Evolutionary conservation across 2,888 invertebrate species (phyloP).

Genomic region (Lasioglossum lativentre): DNA sequence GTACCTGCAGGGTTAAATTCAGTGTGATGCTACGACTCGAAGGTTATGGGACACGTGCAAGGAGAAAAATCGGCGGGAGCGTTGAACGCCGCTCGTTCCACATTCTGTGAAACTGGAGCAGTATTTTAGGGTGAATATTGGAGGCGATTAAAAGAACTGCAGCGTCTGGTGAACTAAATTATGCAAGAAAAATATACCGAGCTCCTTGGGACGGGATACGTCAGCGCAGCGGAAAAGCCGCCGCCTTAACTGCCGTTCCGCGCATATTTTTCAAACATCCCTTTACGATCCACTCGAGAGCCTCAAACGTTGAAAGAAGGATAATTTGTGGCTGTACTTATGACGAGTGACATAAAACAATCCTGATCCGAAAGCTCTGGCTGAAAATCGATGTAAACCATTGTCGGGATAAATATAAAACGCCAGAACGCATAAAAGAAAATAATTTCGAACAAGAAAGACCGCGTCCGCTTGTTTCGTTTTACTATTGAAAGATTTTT

Average conservation of each 20-base stretch:
- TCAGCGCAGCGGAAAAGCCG: constrained; percentile 22
- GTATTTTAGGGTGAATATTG: constrained; percentile 63
- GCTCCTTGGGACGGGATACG: constrained; percentile 33
- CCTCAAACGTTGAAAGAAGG: constrained; percentile 35
- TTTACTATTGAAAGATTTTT: not conserved
- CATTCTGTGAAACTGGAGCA: constrained; percentile 60
- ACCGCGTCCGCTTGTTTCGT: not conserved
- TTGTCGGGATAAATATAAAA: not conserved
- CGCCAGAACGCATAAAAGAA: not conserved
- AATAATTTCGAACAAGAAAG: not conserved
- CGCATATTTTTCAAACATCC: constrained; percentile 54
- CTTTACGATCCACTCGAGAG: constrained; percentile 41
- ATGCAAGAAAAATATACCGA: constrained; percentile 76
- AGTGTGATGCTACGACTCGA: not conserved
- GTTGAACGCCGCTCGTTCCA: constrained; percentile 27
- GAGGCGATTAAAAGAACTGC: constrained; percentile 63
- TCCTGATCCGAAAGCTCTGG: constrained; percentile 4
- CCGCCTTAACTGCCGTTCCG: constrained; percentile 18
- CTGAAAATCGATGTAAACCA: too few relatives aligned
- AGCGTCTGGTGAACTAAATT: constrained; percentile 73
- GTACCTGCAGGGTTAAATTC: not conserved
- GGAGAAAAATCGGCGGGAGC: constrained; percentile 7
- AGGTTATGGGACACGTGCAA: not conserved
- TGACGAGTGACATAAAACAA: constrained; percentile 38
- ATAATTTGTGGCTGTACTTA: constrained; percentile 46